Evolutionary conservation across 2,113 vertebrate species (phyloP).

Genomic region (Parotia lawesii): DNA sequence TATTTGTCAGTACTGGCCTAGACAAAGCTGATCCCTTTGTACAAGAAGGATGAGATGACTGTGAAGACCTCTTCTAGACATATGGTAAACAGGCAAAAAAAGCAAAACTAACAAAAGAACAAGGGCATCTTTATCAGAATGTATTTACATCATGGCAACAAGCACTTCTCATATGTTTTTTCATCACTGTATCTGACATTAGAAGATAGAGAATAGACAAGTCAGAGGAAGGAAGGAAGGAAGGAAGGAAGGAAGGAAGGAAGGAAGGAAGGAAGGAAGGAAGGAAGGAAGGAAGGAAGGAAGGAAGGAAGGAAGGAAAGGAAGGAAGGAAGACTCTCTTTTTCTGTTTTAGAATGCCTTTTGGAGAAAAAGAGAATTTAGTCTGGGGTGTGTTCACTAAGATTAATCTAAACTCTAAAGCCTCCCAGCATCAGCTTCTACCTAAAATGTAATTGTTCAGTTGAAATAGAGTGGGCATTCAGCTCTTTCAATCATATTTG

Average conservation of each 20-base stretch:
- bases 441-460: neutral
- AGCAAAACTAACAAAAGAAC: neutral
- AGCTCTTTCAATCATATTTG: neutral
- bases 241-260: neutral
- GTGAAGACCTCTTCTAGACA: neutral
- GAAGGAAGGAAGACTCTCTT: neutral
- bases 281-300: too few species aligned
- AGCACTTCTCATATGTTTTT: neutral
- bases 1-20: neutral
- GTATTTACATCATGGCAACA: neutral
- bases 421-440: neutral
- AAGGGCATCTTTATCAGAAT: neutral
- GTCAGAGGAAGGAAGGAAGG: neutral
- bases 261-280: neutral
- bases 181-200: neutral
- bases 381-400: neutral
- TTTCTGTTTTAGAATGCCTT: neutral
- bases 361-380: neutral
- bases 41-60: neutral
- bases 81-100: neutral
- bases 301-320: too few species aligned
- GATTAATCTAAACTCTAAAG: neutral
- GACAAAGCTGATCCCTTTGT: neutral
- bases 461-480: neutral
- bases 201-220: neutral